Evolutionary conservation across 1,140 invertebrate species (phyloP).

Genomic region (Ectropis grisescens): DNA sequence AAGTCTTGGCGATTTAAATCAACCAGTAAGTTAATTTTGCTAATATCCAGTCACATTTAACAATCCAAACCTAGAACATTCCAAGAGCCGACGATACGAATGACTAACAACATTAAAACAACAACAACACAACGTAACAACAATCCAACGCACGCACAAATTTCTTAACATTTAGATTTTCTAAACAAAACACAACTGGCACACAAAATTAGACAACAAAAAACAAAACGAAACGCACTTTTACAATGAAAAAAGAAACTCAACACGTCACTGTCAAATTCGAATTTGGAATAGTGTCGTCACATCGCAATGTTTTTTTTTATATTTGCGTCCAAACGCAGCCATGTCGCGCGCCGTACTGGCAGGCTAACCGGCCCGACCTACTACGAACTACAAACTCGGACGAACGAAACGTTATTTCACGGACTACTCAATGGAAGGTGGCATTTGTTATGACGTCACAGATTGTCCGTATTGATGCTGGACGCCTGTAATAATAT

Average conservation of each 20-base stretch:
- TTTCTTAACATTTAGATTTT: slow-evolving; percentile 4
- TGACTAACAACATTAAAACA: no score
- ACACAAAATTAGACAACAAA: no score
- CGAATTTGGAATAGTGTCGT: slow-evolving; percentile 28
- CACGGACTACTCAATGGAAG: no score
- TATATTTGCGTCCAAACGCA: slow-evolving; percentile 20
- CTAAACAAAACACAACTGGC: slow-evolving; percentile 1
- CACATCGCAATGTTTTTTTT: slow-evolving; percentile 21
- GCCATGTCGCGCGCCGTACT: slow-evolving; percentile 35
- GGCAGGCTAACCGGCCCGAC: slow-evolving; percentile 10
- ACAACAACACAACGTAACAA: background rate
- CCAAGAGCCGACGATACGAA: no score
- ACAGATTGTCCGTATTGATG: no score
- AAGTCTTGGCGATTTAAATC: no score
- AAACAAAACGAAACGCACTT: slow-evolving; percentile 3
- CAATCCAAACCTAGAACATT: no score
- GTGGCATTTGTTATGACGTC: no score
- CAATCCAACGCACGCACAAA: slow-evolving; percentile 3
- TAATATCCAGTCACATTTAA: no score
- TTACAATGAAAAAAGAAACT: background rate
- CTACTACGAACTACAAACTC: slow-evolving; percentile 2
- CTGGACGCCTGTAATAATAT: no score
- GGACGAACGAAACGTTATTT: background rate
- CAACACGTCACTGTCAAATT: slow-evolving; percentile 19
- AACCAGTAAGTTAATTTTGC: no score